Conservation (phyloP, 2,797 vertebrate genomes). For the Dromococcyx pavoninus region DNA sequence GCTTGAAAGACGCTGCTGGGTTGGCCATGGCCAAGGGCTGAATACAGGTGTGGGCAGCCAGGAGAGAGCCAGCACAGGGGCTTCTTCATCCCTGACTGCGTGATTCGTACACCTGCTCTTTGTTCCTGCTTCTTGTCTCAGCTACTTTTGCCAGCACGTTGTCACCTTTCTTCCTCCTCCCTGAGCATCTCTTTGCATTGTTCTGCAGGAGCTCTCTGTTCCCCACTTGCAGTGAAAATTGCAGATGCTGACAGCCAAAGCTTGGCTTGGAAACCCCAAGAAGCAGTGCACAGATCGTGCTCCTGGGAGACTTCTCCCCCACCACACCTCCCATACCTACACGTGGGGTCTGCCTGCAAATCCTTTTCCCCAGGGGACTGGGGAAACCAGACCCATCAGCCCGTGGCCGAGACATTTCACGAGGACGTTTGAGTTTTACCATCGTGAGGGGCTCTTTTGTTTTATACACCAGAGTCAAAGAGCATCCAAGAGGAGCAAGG, state of each 20-base stretch:
- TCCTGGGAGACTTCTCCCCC: rapidly evolving
- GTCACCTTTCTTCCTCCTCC: neutral
- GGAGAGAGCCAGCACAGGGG: neutral
- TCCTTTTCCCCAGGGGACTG: neutral
- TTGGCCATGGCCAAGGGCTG: neutral
- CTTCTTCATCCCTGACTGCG: rapidly evolving
- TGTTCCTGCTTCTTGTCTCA: neutral
- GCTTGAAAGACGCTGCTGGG: neutral
- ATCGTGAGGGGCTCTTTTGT: neutral
- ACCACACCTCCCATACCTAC: neutral
- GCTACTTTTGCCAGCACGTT: neutral
- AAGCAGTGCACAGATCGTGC: neutral
- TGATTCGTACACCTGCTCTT: rapidly evolving
- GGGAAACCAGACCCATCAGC: neutral
- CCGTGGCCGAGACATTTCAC: neutral
- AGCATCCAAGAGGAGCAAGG: neutral
- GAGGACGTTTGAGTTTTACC: neutral
- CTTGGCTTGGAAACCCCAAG: neutral
- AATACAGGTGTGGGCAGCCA: neutral
- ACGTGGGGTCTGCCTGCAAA: neutral
- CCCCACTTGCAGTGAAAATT: too few species aligned
- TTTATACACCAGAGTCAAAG: neutral
- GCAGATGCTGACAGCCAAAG: neutral
- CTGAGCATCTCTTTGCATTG: neutral
- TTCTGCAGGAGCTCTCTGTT: neutral